Percentiles rank a stretch among this genome's conserved stretches.
Evolutionary conservation across 2,113 vertebrate species (phyloP).

Genomic region (Ariopsis seemanni): DNA sequence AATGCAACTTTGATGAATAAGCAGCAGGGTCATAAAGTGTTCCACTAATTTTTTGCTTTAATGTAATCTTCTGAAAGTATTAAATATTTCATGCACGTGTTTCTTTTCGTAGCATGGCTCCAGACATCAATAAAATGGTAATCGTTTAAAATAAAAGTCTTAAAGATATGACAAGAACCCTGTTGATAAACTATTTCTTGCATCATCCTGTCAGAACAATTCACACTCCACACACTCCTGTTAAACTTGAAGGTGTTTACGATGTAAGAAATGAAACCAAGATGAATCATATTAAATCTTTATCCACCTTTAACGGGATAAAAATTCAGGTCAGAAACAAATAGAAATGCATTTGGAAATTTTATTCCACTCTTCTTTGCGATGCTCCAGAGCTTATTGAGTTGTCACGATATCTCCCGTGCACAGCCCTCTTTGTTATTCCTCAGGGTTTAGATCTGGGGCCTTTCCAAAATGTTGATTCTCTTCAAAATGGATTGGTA

Average conservation of each 20-base stretch:
- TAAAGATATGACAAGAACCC: conserved; percentile 10
- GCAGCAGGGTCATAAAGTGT: background rate
- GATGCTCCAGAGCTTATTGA: background rate
- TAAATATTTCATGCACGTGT: background rate
- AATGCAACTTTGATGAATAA: background rate
- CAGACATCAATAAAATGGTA: background rate
- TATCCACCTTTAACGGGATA: background rate
- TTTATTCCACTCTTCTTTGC: background rate
- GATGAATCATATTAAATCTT: background rate
- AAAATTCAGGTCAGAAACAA: background rate
- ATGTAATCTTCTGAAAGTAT: background rate
- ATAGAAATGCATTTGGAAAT: background rate
- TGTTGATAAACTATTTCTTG: background rate
- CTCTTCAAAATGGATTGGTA: background rate
- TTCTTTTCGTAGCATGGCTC: background rate
- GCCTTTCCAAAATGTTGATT: background rate
- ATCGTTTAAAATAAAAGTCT: background rate
- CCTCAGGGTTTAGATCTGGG: background rate
- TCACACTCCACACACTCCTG: background rate
- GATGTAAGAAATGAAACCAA: background rate
- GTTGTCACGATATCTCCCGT: background rate
- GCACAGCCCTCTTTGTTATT: background rate
- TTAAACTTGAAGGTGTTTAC: background rate
- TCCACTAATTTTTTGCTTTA: background rate
- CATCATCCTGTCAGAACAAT: background rate